Base-by-base conservation (phyloP, 1,140 invertebrate species). In the Drosophila jambulina region DNA sequence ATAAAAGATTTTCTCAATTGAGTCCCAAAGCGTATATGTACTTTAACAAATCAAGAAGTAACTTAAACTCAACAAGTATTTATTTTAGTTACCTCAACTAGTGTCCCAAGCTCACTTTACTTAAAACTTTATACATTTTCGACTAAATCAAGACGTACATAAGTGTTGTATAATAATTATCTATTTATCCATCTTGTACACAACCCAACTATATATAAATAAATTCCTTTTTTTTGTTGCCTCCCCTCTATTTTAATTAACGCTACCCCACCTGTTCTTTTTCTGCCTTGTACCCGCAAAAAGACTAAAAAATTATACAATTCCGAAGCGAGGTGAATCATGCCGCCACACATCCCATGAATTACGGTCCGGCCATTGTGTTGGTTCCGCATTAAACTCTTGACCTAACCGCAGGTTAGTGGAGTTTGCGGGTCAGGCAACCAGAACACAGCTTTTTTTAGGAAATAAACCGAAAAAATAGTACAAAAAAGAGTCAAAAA, bases 341-440 rank as follows among this genome's bases (percentile, higher is more conserved):
- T 38, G 34, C 62, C n/a, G 27, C 42, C 59, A 56, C 54, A 60
- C 21, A 49, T 51, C 21, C 65, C 51, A 59, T 51, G 54, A 72
- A 51, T 72, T 60, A 40, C 45, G 23, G 42, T 25, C 29, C 64
- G 38, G 19, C 45, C 70, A 72, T 72, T 72, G 70, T 72, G 68
- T 59, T 49, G 67, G 70, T 72, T 72, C 70, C 70, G 70, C 70
- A 72, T 60, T 72, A 59, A 72, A 72, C 70, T 72, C 68, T 51
- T 60, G 70, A 72, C 67, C 45, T 60, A 74, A 74, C 45, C 54
- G 34, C 36, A 74, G 70, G 70, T 74, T 60, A 72, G 48, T 48
- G 54, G 21, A 72, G 58, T 68, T 49, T n/a, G 64, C 64, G 54
- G 69, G 74, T 76, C 74, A 76, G 38, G 64, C 61, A 67, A 76